A percentile compares a stretch with the other conserved stretches of the same genome.
These are phyloP conservation scores for Branchipolynoe longqiensis DNA, from an alignment of 2,888 invertebrate species.

Conservation along the genomic window DNA sequence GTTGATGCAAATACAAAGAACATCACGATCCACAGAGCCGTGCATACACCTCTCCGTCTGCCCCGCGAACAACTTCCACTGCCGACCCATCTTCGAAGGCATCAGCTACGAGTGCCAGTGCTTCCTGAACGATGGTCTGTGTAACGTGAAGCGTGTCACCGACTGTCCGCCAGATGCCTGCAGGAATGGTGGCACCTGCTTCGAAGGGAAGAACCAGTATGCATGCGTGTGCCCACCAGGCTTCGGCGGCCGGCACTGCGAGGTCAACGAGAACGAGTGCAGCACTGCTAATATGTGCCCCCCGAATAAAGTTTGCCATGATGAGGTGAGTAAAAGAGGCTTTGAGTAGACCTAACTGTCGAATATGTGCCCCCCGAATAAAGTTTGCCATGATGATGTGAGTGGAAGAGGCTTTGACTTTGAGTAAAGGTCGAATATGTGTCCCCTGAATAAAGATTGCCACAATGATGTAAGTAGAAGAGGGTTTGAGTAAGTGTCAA, in stretches of 20 bases:
- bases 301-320: not conserved
- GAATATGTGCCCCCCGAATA: not conserved
- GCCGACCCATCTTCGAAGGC: not conserved
- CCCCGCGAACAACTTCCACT: not conserved
- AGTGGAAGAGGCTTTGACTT: too few relatives aligned
- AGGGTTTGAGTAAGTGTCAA: too few relatives aligned
- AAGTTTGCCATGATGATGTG: slow-evolving; percentile 5
- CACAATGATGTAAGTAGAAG: slow-evolving; percentile 2
- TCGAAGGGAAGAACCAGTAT: slow-evolving; percentile 8
- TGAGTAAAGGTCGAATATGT: too few relatives aligned
- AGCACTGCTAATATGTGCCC: not conserved
- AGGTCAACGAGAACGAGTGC: slow-evolving; percentile 20
- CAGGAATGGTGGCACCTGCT: slow-evolving; percentile 12
- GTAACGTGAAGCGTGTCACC: not conserved
- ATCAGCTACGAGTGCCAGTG: not conserved
- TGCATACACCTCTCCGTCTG: not conserved
- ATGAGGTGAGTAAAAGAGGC: slow-evolving; percentile 25
- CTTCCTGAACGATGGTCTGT: not conserved
- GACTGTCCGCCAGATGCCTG: not conserved
- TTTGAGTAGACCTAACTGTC: too few relatives aligned
- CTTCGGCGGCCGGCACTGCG: not conserved
- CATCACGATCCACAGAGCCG: not conserved
- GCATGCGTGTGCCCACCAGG: slow-evolving; percentile 30
- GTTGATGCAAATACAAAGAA: not conserved
- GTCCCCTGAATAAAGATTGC: not conserved